phyloP scores from a whole-genome alignment of 2,797 vertebrate species.

The Helicolenus hilgendorfi region DNA sequence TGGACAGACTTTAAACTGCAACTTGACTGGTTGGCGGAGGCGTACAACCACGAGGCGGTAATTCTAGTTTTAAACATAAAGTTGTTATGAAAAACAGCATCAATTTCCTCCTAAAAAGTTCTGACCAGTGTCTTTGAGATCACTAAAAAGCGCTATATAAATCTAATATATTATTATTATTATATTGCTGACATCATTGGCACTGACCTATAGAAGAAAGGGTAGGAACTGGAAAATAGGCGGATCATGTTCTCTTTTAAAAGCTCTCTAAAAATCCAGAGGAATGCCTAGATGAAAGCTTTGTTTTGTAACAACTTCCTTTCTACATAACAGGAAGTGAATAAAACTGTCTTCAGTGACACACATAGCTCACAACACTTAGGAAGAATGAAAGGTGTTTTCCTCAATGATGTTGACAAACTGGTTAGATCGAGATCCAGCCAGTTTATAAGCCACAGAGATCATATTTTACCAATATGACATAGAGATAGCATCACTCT shows the following conservation, averaged over 20 bases:
- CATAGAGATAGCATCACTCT: not conserved
- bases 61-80: not conserved
- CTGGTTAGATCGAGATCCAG: not conserved
- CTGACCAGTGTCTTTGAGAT: not conserved
- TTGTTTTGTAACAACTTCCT: slow-evolving; percentile 11
- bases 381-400: not conserved
- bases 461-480: not conserved
- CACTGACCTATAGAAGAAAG: not conserved
- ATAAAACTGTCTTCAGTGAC: not conserved
- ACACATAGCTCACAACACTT: not conserved
- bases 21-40: rapidly evolving
- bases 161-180: too few relatives aligned
- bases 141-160: too few relatives aligned
- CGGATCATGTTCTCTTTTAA: not conserved
- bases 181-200: not conserved
- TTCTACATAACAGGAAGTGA: slow-evolving; percentile 28
- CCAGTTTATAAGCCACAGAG: not conserved
- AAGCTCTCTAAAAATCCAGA: not conserved
- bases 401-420: not conserved
- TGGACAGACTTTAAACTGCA: not conserved
- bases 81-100: not conserved
- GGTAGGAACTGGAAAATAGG: slow-evolving; percentile 7
- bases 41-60: not conserved
- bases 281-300: not conserved
- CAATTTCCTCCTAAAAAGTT: not conserved